Conservation (phyloP, 2,888 invertebrate genomes). For the Acheta domesticus region DNA sequence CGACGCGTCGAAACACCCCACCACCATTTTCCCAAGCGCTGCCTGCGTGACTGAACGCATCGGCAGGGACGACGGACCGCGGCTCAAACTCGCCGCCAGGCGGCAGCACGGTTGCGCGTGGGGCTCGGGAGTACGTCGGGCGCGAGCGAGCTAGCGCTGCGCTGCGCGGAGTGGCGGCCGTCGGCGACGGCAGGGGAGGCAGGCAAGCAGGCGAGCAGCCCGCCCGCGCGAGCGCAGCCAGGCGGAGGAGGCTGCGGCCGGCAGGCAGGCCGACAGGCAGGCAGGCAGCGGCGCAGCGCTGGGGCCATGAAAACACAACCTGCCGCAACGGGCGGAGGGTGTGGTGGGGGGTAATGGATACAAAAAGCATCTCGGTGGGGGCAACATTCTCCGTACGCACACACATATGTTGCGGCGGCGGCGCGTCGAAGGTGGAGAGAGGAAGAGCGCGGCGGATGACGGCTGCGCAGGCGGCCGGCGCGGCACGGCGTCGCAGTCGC, state of each 20-base stretch:
- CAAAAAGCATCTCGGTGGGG: not conserved
- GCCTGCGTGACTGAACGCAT: not conserved
- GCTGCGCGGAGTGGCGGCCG: not conserved
- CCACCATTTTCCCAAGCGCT: conserved; percentile 18
- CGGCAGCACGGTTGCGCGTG: conserved; percentile 5
- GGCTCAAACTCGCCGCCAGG: conserved; percentile 5
- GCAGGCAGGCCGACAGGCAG: not conserved
- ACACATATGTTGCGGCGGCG: conserved; percentile 6
- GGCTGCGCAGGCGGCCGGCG: too few relatives aligned
- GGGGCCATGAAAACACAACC: conserved; percentile 4
- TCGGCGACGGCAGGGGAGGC: not conserved
- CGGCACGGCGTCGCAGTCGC: too few relatives aligned
- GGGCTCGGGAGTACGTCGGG: not conserved
- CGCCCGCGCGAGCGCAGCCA: too few relatives aligned
- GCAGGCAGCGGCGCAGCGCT: too few relatives aligned
- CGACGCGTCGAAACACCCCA: not conserved
- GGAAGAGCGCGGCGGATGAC: not conserved
- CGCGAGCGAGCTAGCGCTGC: not conserved
- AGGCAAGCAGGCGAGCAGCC: not conserved
- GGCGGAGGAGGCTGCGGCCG: not conserved
- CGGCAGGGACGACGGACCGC: not conserved
- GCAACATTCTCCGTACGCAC: not conserved
- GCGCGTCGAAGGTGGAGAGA: not conserved
- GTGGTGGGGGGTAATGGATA: conserved; percentile 18
- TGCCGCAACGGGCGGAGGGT: not conserved